phyloP scores from a whole-genome alignment of 2,113 vertebrate genomes.

The Cairina moschata region DNA sequence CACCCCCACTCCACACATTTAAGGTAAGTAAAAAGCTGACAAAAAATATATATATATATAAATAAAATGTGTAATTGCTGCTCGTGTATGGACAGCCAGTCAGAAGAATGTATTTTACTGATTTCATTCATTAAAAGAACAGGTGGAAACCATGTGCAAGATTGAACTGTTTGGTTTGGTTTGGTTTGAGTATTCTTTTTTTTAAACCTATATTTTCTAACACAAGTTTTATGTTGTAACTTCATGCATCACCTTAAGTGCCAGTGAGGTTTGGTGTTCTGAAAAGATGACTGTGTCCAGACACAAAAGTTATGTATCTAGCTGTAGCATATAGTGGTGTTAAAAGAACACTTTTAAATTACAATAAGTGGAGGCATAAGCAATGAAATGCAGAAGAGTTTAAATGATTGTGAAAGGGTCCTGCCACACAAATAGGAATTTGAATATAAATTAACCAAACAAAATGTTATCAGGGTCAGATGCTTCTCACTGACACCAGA shows the following conservation, averaged over 20 bases:
- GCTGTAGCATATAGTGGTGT: background rate
- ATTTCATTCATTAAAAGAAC: background rate
- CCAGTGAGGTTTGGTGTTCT: background rate
- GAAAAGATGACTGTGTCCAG: background rate
- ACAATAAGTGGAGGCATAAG: background rate
- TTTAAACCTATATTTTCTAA: background rate
- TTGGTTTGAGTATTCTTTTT: background rate
- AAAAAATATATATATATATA: background rate
- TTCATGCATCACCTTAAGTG: background rate
- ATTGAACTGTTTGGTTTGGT: background rate
- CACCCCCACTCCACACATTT: rapidly evolving
- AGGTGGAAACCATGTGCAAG: background rate
- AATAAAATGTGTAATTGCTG: background rate
- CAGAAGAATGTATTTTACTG: background rate
- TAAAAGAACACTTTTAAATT: background rate
- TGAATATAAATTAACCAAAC: background rate
- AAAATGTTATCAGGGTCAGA: background rate
- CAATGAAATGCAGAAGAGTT: background rate
- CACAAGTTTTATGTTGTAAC: background rate
- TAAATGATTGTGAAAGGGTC: background rate
- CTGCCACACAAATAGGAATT: background rate
- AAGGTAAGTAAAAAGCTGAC: background rate
- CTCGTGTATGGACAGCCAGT: background rate
- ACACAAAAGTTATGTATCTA: background rate
- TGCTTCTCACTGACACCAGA: background rate